A percentile compares a stretch with the other conserved stretches of the same genome.
phyloP scores from a whole-genome alignment of 2,888 invertebrate species.

The Trichopria drosophilae region DNA sequence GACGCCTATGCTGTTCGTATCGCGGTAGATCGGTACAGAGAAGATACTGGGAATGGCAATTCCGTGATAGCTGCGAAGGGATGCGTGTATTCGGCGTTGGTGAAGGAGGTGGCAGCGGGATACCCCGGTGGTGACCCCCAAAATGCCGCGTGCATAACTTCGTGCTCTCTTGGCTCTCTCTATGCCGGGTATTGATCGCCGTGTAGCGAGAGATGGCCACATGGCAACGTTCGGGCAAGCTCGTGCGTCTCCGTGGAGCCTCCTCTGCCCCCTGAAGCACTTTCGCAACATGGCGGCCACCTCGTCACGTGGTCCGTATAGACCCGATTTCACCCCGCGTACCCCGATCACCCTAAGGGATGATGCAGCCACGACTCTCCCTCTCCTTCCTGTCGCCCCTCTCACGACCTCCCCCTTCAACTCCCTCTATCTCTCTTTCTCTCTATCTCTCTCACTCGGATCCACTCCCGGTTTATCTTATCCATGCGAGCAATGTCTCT shows the following conservation, averaged over 20 bases:
- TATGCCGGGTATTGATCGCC: slow-evolving; percentile 51
- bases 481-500: not conserved
- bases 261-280: slow-evolving; percentile 25
- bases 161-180: slow-evolving; percentile 49
- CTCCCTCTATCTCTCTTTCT: slow-evolving; percentile 10
- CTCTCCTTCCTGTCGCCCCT: slow-evolving; percentile 30
- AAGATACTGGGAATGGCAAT: slow-evolving; percentile 44
- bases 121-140: slow-evolving; percentile 36
- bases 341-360: slow-evolving; percentile 44
- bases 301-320: slow-evolving; percentile 43
- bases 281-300: slow-evolving; percentile 50
- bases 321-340: slow-evolving; percentile 26
- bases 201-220: slow-evolving; percentile 48
- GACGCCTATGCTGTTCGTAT: slow-evolving; percentile 10
- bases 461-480: not conserved
- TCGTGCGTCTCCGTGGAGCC: slow-evolving; percentile 44
- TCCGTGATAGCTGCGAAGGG: not conserved
- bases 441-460: slow-evolving; percentile 3
- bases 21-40: slow-evolving; percentile 9
- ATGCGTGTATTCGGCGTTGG: slow-evolving; percentile 11
- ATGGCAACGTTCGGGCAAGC: slow-evolving; percentile 51
- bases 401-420: slow-evolving; percentile 18
- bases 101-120: slow-evolving; percentile 15
- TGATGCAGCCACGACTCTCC: slow-evolving; percentile 41
- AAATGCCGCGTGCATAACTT: slow-evolving; percentile 52